Percentiles rank a stretch among this genome's conserved stretches.
Conservation (phyloP, 2,888 invertebrate species). For the Mesorhabditis belari region DNA sequence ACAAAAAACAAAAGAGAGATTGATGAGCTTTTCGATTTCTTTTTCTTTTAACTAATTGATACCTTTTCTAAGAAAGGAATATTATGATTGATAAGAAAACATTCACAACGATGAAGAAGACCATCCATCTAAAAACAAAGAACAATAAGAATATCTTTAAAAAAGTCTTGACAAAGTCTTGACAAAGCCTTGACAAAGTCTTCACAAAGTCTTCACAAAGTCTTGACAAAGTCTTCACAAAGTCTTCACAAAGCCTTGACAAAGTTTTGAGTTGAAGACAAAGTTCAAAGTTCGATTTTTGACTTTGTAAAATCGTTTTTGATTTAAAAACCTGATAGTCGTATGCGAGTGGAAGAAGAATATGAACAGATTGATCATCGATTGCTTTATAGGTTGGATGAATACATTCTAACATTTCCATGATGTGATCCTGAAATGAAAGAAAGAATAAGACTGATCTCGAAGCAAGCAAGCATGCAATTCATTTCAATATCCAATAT, state of each 20-base stretch:
- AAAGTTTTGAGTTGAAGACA: not conserved
- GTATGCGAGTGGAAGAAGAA: slow-evolving; percentile 50
- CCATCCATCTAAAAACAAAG: slow-evolving; percentile 49
- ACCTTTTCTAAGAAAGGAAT: slow-evolving; percentile 51
- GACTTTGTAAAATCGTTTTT: not conserved
- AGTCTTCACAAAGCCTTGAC: not conserved
- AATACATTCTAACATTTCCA: slow-evolving; percentile 51
- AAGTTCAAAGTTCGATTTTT: not conserved
- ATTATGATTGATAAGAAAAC: slow-evolving; percentile 48
- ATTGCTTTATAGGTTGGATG: slow-evolving; percentile 52
- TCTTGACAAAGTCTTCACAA: not conserved
- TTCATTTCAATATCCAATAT: no score
- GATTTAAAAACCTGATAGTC: slow-evolving; percentile 50
- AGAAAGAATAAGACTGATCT: no score
- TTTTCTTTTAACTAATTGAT: not conserved
- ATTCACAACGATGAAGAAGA: slow-evolving; percentile 52
- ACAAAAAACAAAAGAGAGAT: no score
- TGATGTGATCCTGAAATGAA: slow-evolving; percentile 33
- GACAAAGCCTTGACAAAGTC: not conserved
- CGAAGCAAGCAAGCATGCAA: no score
- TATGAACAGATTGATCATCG: slow-evolving; percentile 51
- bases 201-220: not conserved
- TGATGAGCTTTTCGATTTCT: no score
- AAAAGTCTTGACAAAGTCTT: not conserved
- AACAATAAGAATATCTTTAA: not conserved